Conservation (phyloP, 2,113 vertebrate species). For the Hyperopisus bebe region DNA sequence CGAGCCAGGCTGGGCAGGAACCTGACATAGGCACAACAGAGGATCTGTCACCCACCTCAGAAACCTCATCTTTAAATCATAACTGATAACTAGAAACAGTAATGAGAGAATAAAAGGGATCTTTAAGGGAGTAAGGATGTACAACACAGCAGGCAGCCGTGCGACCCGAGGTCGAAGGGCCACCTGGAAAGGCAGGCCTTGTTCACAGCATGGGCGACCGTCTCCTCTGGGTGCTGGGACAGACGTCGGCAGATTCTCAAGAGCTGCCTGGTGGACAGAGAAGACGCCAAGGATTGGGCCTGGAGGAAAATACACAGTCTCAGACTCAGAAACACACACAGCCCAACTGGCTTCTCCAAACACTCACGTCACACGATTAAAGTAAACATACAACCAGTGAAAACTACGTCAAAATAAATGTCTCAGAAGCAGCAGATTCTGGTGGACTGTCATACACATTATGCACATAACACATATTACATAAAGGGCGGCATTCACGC, state of each 20-base stretch:
- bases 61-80: not conserved
- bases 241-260: conserved; percentile 82
- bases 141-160: not conserved
- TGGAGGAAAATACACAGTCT: conserved; percentile 43
- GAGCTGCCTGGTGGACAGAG: conserved; percentile 86
- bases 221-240: conserved; percentile 81
- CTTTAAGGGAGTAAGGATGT: not conserved
- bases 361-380: not conserved
- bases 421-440: not conserved
- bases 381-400: not conserved
- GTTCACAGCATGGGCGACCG: conserved; percentile 71
- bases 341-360: not conserved
- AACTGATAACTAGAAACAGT: not conserved
- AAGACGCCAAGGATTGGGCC: conserved; percentile 85
- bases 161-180: not conserved
- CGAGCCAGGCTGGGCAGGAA: conserved; percentile 87
- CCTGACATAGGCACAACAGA: conserved; percentile 46
- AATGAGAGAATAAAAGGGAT: not conserved
- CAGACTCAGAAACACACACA: conserved; percentile 18
- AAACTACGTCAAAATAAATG: not conserved
- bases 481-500: not conserved
- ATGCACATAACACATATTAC: not conserved
- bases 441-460: not conserved
- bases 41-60: not conserved
- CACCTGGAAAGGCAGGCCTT: conserved; percentile 97